These are phyloP conservation scores for Agraylea sexmaculata DNA, from an alignment of 1,140 invertebrate genomes.

Conservation along the genomic window DNA sequence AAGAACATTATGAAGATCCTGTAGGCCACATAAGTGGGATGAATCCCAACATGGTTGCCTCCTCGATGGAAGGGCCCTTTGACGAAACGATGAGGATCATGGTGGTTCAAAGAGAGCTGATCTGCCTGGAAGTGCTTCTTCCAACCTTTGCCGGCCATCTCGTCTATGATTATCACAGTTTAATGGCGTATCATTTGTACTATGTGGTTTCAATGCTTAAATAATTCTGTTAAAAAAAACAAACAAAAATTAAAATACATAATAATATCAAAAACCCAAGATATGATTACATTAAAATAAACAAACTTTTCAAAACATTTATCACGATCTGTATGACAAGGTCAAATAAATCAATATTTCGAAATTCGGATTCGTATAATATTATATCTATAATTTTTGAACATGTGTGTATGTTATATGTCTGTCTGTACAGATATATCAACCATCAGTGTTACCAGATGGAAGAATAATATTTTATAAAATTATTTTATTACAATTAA, in stretches of 20 bases:
- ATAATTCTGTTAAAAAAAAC: background rate
- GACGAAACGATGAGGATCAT: constrained; percentile 15
- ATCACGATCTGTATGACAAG: too few species aligned
- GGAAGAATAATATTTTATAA: too few species aligned
- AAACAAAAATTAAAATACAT: background rate
- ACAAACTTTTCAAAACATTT: too few species aligned
- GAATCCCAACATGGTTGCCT: constrained; percentile 18
- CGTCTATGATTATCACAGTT: background rate
- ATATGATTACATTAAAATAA: too few species aligned
- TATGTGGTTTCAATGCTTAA: background rate
- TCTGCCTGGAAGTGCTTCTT: constrained; percentile 12
- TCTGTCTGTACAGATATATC: too few species aligned
- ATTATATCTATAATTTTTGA: too few species aligned
- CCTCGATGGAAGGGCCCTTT: constrained; percentile 17
- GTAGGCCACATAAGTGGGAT: constrained; percentile 35
- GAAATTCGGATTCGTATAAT: too few species aligned
- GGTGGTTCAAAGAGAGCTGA: constrained; percentile 12
- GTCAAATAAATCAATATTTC: too few species aligned
- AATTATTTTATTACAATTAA: too few species aligned
- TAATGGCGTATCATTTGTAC: background rate
- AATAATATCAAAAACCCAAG: too few species aligned
- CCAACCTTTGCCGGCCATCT: constrained; percentile 10
- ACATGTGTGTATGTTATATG: too few species aligned
- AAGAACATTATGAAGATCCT: constrained; percentile 38
- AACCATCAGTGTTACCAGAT: too few species aligned